Conservation (phyloP, 1,140 invertebrate species). For the Protaetia brevitarsis region DNA sequence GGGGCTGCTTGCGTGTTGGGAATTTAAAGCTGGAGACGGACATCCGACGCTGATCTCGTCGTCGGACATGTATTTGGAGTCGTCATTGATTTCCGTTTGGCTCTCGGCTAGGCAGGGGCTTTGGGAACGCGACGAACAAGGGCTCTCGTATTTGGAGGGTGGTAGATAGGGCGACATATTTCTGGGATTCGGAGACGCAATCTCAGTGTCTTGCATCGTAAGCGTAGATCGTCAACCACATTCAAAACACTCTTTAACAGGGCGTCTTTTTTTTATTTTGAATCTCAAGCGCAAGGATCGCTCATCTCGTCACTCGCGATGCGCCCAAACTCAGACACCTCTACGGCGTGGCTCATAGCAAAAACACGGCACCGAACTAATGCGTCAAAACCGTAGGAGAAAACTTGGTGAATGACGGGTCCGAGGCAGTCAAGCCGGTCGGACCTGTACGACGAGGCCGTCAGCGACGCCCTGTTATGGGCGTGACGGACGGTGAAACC, state of each 20-base stretch:
- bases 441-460: neutral
- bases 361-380: slow-evolving; percentile 7
- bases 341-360: neutral
- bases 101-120: slow-evolving; percentile 34
- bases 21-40: slow-evolving; percentile 57
- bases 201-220: slow-evolving; percentile 47
- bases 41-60: slow-evolving; percentile 70
- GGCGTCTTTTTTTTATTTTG: slow-evolving; percentile 6
- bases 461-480: neutral
- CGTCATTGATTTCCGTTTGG: slow-evolving; percentile 23
- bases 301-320: neutral
- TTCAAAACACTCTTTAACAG: neutral
- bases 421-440: neutral
- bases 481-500: neutral
- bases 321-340: neutral
- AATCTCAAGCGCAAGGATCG: neutral
- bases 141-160: slow-evolving; percentile 44
- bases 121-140: slow-evolving; percentile 42
- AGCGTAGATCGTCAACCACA: neutral
- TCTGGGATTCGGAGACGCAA: slow-evolving; percentile 31
- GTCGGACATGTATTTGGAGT: slow-evolving; percentile 41
- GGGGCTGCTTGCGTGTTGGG: slow-evolving; percentile 28
- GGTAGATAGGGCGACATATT: slow-evolving; percentile 46
- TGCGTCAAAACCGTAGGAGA: neutral
- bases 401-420: slow-evolving; percentile 2